These are phyloP conservation scores for Monodelphis domestica DNA, from an alignment of 2,797 vertebrate species.

Conservation along the genomic window DNA sequence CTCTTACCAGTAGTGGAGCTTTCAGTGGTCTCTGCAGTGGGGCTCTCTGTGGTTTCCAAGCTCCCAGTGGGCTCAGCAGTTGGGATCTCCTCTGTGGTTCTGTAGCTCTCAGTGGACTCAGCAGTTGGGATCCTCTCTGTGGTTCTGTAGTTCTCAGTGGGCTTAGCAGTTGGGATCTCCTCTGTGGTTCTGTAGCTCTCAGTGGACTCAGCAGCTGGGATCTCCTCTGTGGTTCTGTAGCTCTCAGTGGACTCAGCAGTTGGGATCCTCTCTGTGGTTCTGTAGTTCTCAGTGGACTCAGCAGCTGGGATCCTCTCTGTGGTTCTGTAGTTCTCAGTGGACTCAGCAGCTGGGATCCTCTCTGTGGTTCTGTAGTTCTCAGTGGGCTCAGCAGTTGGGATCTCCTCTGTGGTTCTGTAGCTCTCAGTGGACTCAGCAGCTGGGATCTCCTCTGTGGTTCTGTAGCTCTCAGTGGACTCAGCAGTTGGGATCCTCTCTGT, in stretches of 20 bases:
- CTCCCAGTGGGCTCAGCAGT: neutral
- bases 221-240: no score
- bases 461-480: neutral
- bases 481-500: neutral
- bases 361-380: neutral
- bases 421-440: neutral
- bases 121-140: neutral
- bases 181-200: rapidly evolving
- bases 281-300: neutral
- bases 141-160: neutral
- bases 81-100: no score
- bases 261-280: neutral
- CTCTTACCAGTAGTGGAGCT: neutral
- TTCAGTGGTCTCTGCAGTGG: neutral
- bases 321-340: no score
- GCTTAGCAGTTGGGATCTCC: neutral
- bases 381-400: neutral
- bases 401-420: no score
- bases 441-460: neutral
- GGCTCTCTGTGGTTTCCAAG: neutral
- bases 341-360: neutral
- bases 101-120: neutral
- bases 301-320: neutral
- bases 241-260: neutral
- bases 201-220: neutral